Percentiles rank a stretch among this genome's conserved stretches.
Evolutionary conservation across 2,888 invertebrate species (phyloP).

Genomic region (Epistrophe eligans): DNA sequence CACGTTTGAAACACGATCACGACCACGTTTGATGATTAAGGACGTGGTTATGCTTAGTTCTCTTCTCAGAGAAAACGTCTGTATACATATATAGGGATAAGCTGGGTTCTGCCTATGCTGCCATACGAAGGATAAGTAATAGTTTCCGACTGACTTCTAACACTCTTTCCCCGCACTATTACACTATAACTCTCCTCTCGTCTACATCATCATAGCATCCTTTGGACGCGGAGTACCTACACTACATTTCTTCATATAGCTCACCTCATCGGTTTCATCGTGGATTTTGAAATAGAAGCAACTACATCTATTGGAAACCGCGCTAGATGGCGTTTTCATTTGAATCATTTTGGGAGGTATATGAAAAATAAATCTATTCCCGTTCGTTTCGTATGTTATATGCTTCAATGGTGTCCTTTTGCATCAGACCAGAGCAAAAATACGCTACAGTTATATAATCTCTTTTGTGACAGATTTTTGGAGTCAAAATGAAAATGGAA

Average conservation of each 20-base stretch:
- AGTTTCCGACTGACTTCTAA: constrained; percentile 61
- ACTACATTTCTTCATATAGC: background rate
- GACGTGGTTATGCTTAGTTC: constrained; percentile 67
- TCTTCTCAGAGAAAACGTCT: constrained; percentile 26
- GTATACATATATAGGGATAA: background rate
- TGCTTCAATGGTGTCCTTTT: constrained; percentile 51
- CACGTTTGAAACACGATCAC: constrained; percentile 68
- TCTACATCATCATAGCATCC: constrained; percentile 10
- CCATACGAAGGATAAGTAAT: constrained; percentile 70
- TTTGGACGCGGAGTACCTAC: constrained; percentile 17
- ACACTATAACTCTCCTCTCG: background rate
- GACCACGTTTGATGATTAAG: constrained; percentile 73
- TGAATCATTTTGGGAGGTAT: constrained; percentile 26
- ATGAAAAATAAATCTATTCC: constrained; percentile 25
- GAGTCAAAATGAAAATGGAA: constrained; percentile 20
- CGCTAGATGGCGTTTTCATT: constrained; percentile 41
- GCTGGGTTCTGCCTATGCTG: background rate
- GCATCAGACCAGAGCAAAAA: constrained; percentile 22
- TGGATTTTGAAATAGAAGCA: constrained; percentile 36
- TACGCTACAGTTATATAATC: constrained; percentile 53
- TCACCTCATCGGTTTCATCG: constrained; percentile 27
- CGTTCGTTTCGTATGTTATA: constrained; percentile 48
- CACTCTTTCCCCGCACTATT: constrained; percentile 10
- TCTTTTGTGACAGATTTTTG: constrained; percentile 60
- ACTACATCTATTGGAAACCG: constrained; percentile 52